Percentiles rank a stretch among this genome's conserved stretches.
phyloP scores from a whole-genome alignment of 1,140 invertebrate species.

The Oryzaephilus surinamensis region DNA sequence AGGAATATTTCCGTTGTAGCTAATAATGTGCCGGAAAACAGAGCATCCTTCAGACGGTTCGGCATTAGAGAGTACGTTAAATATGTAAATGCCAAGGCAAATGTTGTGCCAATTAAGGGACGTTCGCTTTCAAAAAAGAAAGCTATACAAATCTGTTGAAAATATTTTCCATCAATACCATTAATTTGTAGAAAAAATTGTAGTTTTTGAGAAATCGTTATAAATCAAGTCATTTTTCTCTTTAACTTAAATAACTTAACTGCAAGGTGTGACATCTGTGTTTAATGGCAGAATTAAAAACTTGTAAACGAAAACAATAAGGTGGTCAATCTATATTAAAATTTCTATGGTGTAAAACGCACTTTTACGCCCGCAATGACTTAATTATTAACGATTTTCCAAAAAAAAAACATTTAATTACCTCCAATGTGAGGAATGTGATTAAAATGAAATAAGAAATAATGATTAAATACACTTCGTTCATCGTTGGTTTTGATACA shows the following conservation, averaged over 20 bases:
- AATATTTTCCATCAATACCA: no score
- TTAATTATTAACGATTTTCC: no score
- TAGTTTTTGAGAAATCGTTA: not conserved
- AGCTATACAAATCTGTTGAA: constrained; percentile 32
- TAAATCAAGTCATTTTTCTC: no score
- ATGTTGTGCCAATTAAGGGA: constrained; percentile 49
- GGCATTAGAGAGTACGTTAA: constrained; percentile 80
- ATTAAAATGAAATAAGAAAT: constrained; percentile 70
- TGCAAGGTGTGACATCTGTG: no score
- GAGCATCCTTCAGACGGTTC: constrained; percentile 66
- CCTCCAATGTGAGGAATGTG: constrained; percentile 48
- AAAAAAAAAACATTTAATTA: constrained; percentile 16
- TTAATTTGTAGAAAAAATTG: not conserved
- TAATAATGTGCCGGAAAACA: constrained; percentile 57
- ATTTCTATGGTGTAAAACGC: no score
- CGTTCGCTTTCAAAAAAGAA: constrained; percentile 26
- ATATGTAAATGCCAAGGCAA: constrained; percentile 72
- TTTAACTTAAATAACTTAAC: no score
- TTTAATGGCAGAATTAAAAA: no score
- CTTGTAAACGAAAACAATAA: no score
- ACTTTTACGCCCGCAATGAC: no score
- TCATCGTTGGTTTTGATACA: constrained; percentile 65
- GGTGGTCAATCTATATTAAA: no score
- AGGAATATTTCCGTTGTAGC: constrained; percentile 52
- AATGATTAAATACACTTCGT: constrained; percentile 74